Evolutionary conservation across 2,888 invertebrate genomes (phyloP).

Genomic region (Camponotus fellah): DNA sequence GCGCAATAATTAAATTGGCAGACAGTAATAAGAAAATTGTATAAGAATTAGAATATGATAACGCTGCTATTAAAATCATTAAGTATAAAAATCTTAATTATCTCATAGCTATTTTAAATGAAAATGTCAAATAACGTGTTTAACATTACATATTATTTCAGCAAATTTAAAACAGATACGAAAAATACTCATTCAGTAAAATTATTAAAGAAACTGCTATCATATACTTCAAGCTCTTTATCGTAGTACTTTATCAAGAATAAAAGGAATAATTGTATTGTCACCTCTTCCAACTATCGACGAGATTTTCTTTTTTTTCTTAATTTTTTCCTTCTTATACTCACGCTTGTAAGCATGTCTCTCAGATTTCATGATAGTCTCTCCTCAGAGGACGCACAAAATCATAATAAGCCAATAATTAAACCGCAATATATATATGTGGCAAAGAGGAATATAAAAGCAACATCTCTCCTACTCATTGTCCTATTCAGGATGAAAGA

Average conservation of each 20-base stretch:
- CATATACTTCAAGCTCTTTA: constrained; percentile 67
- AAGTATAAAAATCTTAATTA: not conserved
- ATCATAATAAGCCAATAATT: constrained; percentile 85
- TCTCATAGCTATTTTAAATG: not conserved
- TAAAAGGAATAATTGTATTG: constrained; percentile 66
- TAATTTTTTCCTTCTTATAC: constrained; percentile 30
- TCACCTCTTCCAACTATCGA: constrained; percentile 56
- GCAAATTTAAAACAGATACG: not conserved
- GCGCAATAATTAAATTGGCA: not conserved
- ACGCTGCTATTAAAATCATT: no score
- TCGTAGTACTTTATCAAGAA: constrained; percentile 77
- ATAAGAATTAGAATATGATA: not conserved
- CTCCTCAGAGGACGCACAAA: constrained; percentile 79
- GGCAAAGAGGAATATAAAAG: constrained; percentile 60
- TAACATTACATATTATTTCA: not conserved
- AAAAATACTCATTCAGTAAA: constrained; percentile 54
- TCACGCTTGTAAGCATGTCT: not conserved
- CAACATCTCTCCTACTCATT: constrained; percentile 78
- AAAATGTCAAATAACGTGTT: not conserved
- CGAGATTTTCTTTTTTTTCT: constrained; percentile 22
- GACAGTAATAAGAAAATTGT: not conserved
- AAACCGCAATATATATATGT: constrained; percentile 74
- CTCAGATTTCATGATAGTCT: constrained; percentile 57
- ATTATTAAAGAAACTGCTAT: constrained; percentile 79
- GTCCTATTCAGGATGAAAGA: constrained; percentile 80